Conservation (phyloP, 92 coral and sea anemone genomes). For the Galaxea fascicularis region DNA sequence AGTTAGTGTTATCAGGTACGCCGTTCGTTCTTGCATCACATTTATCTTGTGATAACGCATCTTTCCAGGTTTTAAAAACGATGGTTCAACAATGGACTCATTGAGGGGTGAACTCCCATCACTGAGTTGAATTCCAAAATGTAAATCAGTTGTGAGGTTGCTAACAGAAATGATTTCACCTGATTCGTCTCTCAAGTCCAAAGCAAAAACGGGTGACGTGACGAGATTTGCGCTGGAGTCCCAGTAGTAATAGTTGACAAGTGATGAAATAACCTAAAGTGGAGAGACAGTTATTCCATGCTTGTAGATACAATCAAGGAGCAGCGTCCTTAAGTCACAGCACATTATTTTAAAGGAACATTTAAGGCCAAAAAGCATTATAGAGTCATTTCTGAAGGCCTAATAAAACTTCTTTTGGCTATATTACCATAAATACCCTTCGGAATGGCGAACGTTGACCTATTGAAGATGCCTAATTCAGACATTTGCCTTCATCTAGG, state of each 20-base stretch:
- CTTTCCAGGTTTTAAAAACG: slow-evolving; percentile 10
- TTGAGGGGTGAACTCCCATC: neutral
- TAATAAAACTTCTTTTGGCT: too few relatives aligned
- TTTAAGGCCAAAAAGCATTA: too few relatives aligned
- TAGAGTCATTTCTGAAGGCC: too few relatives aligned
- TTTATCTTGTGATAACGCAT: slow-evolving; percentile 2
- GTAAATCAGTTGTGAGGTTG: slow-evolving; percentile 11
- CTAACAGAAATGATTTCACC: slow-evolving; percentile 1
- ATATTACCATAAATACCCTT: too few relatives aligned
- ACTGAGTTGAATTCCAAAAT: neutral
- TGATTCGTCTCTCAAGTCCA: slow-evolving; percentile 7
- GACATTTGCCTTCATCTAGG: too few relatives aligned
- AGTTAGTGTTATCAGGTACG: slow-evolving; percentile 4
- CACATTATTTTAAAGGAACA: too few relatives aligned
- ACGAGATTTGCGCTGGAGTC: slow-evolving; percentile 10
- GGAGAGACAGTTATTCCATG: too few relatives aligned
- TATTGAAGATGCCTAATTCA: too few relatives aligned
- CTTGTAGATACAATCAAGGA: too few relatives aligned
- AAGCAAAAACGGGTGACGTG: slow-evolving; percentile 19
- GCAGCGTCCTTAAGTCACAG: too few relatives aligned
- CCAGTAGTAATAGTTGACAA: slow-evolving; percentile 22
- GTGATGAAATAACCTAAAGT: too few relatives aligned
- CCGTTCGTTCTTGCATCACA: slow-evolving; percentile 14
- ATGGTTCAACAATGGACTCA: neutral
- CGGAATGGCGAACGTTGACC: too few relatives aligned